Evolutionary conservation across 2,113 vertebrate genomes (phyloP).

Genomic region (Sisor rabdophorus): DNA sequence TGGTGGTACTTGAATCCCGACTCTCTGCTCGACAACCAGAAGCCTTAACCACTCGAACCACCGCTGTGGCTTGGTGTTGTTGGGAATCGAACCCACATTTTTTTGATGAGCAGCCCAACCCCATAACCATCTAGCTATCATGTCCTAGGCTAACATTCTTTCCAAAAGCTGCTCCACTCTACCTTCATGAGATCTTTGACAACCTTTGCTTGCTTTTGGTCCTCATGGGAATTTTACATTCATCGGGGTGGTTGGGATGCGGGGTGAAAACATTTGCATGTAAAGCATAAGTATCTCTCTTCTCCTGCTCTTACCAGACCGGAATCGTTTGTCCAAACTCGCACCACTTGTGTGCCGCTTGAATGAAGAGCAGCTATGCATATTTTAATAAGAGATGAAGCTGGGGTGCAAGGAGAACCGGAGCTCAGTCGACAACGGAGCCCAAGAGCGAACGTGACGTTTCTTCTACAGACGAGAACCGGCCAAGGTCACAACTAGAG

Average conservation of each 20-base stretch:
- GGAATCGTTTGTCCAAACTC: conserved; percentile 9
- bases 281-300: neutral
- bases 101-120: neutral
- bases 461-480: neutral
- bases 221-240: too few species aligned
- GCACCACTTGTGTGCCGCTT: conserved; percentile 20
- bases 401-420: neutral
- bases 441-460: conserved; percentile 3
- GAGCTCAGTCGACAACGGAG: neutral
- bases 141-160: too few species aligned
- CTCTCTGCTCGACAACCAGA: too few species aligned
- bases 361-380: conserved; percentile 11
- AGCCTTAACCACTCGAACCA: too few species aligned
- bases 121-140: too few species aligned
- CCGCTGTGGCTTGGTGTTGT: too few species aligned
- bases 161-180: neutral
- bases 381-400: conserved; percentile 38
- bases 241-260: neutral
- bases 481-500: conserved; percentile 20
- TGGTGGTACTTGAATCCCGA: too few species aligned
- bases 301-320: neutral
- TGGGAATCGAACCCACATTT: neutral
- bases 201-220: neutral
- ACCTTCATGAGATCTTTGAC: neutral
- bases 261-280: neutral